Evolutionary conservation across 2,888 invertebrate species (phyloP).

Genomic region (Apodemia hepburni): DNA sequence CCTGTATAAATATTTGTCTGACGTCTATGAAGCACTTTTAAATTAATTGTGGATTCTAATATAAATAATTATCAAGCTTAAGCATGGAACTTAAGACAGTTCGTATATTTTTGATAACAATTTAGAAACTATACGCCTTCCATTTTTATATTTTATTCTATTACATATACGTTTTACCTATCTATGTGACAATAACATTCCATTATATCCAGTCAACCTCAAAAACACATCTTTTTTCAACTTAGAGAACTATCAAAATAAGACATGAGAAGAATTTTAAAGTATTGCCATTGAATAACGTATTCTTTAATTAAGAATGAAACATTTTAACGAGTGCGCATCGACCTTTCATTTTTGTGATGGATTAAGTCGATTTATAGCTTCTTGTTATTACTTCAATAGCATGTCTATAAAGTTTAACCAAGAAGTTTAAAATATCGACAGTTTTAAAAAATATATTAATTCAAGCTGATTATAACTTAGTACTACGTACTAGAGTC

Average conservation of each 20-base stretch:
- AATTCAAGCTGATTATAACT: background rate
- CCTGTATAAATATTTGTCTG: background rate
- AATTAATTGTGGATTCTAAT: background rate
- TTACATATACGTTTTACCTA: slow-evolving; percentile 6
- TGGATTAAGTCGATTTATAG: no score
- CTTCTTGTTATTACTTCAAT: background rate
- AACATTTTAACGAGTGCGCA: no score
- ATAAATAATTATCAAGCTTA: background rate
- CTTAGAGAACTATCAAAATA: no score
- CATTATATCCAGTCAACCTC: slow-evolving; percentile 7
- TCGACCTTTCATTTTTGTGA: no score
- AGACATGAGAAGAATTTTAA: no score
- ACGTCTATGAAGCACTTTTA: slow-evolving; percentile 3
- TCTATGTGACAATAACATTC: background rate
- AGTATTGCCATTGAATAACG: no score
- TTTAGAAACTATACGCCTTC: slow-evolving; percentile 14
- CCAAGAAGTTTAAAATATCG: background rate
- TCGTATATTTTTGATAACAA: slow-evolving; percentile 8
- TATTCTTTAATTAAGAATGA: no score
- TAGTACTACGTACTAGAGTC: no score
- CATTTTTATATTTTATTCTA: slow-evolving; percentile 7
- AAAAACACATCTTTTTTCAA: background rate
- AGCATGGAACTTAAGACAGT: slow-evolving; percentile 7
- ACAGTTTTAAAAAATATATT: background rate
- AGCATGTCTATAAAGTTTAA: background rate